Evolutionary conservation across 2,888 invertebrate species (phyloP).

Genomic region (Fragum whitleyi): DNA sequence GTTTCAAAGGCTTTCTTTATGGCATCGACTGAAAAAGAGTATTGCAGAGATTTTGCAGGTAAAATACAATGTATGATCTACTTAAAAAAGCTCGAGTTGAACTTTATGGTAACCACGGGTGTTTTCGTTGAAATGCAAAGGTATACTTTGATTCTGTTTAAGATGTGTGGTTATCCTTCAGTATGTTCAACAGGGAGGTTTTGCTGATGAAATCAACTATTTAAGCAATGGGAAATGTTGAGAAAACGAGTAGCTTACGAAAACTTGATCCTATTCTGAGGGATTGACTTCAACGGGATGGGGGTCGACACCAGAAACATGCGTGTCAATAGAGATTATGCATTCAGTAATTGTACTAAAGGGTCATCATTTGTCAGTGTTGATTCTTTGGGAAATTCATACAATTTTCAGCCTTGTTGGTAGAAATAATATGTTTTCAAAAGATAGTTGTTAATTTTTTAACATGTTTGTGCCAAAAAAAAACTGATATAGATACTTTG

Average conservation of each 20-base stretch:
- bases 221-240: background rate
- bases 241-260: conserved; percentile 13
- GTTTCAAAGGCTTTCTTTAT: conserved; percentile 16
- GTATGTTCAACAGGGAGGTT: conserved; percentile 23
- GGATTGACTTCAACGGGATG: conserved; percentile 33
- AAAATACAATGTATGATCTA: conserved; percentile 11
- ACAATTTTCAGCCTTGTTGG: conserved; percentile 38
- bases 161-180: background rate
- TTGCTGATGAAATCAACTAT: conserved; percentile 20
- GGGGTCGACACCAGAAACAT: conserved; percentile 32
- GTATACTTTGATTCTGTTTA: background rate
- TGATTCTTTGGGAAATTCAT: conserved; percentile 47
- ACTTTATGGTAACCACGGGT: background rate
- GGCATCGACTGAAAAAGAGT: conserved; percentile 18
- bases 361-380: conserved; percentile 32
- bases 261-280: conserved; percentile 37
- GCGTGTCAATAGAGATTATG: conserved; percentile 25
- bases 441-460: conserved; percentile 48
- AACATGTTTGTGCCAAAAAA: conserved; percentile 29
- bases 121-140: background rate
- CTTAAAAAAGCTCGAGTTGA: background rate
- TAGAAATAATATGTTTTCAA: conserved; percentile 48
- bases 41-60: conserved; percentile 28
- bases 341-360: conserved; percentile 51
- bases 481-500: conserved; percentile 27